phyloP scores from a whole-genome alignment of 2,888 invertebrate species.

The Hemicrepidius hirtus region DNA sequence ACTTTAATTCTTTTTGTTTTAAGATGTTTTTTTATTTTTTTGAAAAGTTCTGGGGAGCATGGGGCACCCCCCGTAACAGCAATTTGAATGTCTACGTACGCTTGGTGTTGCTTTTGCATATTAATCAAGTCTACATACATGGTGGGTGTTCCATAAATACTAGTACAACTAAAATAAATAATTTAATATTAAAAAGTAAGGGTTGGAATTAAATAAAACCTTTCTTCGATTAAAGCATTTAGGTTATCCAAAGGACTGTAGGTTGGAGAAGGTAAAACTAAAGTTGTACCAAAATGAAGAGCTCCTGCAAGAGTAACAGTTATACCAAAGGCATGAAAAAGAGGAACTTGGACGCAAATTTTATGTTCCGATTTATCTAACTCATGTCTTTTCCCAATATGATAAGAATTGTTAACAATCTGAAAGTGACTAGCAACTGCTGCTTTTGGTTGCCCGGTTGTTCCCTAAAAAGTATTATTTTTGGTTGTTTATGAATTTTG shows the following conservation, averaged over 20 bases:
- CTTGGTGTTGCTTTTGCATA: constrained; percentile 70
- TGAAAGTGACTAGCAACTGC: constrained; percentile 82
- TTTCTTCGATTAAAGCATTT: constrained; percentile 78
- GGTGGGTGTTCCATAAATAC: constrained; percentile 86
- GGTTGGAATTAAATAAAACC: constrained; percentile 28
- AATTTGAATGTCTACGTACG: constrained; percentile 72
- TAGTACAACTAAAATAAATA: constrained; percentile 76
- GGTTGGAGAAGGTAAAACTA: constrained; percentile 76
- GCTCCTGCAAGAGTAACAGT: constrained; percentile 77
- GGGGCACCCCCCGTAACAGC: constrained; percentile 84
- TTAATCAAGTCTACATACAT: constrained; percentile 87
- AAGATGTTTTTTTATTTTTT: constrained; percentile 72
- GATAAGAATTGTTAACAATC: constrained; percentile 84
- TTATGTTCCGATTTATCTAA: constrained; percentile 72
- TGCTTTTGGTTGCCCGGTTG: constrained; percentile 83
- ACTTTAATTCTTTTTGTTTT: constrained; percentile 73
- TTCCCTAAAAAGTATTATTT: constrained; percentile 64
- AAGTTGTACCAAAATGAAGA: constrained; percentile 77
- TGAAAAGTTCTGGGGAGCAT: constrained; percentile 78
- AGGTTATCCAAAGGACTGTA: constrained; percentile 80
- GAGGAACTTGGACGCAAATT: constrained; percentile 81
- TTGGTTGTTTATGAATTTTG: neutral
- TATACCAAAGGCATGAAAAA: constrained; percentile 89
- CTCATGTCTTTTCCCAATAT: constrained; percentile 75
- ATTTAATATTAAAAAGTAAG: constrained; percentile 10